These are phyloP conservation scores for Eulemur rufifrons DNA, from an alignment of 2,113 vertebrate genomes.

Conservation along the genomic window DNA sequence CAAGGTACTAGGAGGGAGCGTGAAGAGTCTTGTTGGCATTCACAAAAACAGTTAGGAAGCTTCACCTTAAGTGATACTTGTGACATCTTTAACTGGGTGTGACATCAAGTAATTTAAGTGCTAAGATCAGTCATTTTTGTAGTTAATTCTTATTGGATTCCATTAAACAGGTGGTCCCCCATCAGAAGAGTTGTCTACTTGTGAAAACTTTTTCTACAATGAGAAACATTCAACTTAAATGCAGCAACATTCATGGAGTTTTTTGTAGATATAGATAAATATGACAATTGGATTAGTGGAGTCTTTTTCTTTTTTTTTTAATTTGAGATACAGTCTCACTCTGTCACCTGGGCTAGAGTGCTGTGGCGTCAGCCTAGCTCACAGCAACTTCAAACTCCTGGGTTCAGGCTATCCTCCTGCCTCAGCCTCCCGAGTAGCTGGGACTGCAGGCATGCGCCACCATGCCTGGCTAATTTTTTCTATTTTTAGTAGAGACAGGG, in stretches of 20 bases:
- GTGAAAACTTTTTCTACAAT: neutral
- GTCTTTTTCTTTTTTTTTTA: neutral
- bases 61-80: neutral
- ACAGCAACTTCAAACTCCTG: too few species aligned
- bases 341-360: too few species aligned
- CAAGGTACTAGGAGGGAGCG: neutral
- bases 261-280: neutral
- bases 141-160: neutral
- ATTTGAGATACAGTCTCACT: too few species aligned
- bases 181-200: neutral
- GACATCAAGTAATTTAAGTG: neutral
- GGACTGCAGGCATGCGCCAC: too few species aligned
- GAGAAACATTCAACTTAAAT: neutral
- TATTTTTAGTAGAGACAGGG: too few species aligned
- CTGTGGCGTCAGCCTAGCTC: too few species aligned
- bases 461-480: too few species aligned
- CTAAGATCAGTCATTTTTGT: neutral
- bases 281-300: neutral
- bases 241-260: neutral
- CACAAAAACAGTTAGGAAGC: neutral
- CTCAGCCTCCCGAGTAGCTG: too few species aligned
- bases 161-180: neutral
- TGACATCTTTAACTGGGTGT: neutral
- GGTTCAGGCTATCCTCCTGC: too few species aligned
- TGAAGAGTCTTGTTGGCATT: neutral